Conservation (phyloP, 2,888 invertebrate species). For the Argyra leucocephala region DNA sequence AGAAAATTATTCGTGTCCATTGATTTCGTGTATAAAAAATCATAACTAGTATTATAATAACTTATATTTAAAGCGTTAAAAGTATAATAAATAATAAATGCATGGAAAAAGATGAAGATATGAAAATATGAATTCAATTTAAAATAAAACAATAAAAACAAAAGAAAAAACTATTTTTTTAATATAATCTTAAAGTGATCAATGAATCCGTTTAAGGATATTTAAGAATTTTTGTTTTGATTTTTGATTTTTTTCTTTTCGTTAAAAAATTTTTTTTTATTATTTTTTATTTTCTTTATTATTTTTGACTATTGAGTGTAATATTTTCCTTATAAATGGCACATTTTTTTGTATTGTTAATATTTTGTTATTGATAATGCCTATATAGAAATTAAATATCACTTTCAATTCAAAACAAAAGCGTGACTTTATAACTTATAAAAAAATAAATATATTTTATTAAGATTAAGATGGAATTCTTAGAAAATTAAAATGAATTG, state of each 20-base stretch:
- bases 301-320: not conserved
- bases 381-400: not conserved
- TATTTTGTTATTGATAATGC: not conserved
- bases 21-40: too few species aligned
- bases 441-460: too few species aligned
- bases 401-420: not conserved
- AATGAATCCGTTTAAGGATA: conserved; percentile 4
- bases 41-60: too few species aligned
- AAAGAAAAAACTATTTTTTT: not conserved
- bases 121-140: conserved; percentile 1
- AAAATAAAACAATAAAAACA: not conserved
- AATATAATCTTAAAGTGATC: not conserved
- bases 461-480: too few species aligned
- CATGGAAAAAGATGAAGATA: not conserved
- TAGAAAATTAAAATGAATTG: too few species aligned
- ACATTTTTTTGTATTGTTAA: not conserved
- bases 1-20: too few species aligned
- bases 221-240: not conserved
- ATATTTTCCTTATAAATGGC: not conserved
- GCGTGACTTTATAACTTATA: not conserved
- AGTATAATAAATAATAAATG: not conserved
- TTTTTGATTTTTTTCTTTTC: not conserved
- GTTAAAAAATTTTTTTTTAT: too few species aligned
- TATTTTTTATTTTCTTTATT: too few species aligned
- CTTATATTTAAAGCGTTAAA: not conserved